Conservation (phyloP, 1,140 invertebrate genomes). For the Triops longicaudatus region DNA sequence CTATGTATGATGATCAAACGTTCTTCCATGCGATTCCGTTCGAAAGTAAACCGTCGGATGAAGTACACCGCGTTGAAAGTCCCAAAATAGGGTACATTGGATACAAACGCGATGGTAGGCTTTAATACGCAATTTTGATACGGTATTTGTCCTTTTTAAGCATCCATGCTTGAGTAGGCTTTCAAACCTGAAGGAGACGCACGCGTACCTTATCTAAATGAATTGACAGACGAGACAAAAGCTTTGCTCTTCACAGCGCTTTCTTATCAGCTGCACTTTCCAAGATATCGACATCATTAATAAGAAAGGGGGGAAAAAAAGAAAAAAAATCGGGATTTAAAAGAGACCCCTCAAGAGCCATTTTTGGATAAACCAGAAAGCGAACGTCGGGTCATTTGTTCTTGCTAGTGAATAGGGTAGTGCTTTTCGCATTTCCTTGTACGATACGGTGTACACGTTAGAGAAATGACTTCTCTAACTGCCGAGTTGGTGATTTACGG, state of each 20-base stretch:
- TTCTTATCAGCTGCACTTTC: too few species aligned
- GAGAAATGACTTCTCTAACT: background rate
- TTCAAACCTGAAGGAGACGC: background rate
- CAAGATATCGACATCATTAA: too few species aligned
- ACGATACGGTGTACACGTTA: background rate
- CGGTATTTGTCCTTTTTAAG: background rate
- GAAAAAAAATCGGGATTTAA: too few species aligned
- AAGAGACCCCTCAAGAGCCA: too few species aligned
- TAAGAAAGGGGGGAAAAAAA: too few species aligned
- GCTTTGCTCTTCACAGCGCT: too few species aligned
- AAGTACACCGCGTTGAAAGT: background rate
- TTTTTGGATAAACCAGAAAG: too few species aligned
- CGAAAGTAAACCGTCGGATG: background rate
- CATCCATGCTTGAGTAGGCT: background rate
- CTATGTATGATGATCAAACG: background rate
- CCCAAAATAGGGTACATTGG: conserved; percentile 11
- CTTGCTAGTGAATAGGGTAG: too few species aligned
- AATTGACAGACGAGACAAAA: too few species aligned
- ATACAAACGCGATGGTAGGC: background rate
- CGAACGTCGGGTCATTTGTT: too few species aligned
- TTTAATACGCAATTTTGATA: background rate
- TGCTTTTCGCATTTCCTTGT: too few species aligned
- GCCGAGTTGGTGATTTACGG: background rate
- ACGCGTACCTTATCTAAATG: background rate
- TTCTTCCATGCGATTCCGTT: background rate